Evolutionary conservation across 2,888 invertebrate genomes (phyloP), one percentile per base, ranked within the genome.

Genomic region (Epistrophe grossulariae): DNA sequence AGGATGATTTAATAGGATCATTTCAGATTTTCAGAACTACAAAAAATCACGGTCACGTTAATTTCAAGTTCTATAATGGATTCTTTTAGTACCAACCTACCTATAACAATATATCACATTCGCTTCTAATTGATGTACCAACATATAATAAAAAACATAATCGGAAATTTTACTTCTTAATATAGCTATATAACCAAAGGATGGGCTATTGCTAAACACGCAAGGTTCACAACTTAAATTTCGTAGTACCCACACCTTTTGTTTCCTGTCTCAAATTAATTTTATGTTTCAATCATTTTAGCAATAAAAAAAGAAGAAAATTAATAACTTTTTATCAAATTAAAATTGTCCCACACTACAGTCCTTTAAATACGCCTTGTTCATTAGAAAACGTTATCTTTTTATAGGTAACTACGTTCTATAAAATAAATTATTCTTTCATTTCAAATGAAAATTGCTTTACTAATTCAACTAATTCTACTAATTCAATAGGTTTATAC

Each of bases 341-440:
- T 35, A 38, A 10, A 31, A 17, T 17, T 15, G 31, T n/a, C 15
- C 15, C 24, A n/a, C 45, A 28, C n/a, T 24, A 40, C 17, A 1
- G 3, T 40, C 24, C 40, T 15, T 40, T 3, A 2, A 3, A 15
- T 13, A 57, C 15, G 13, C 17, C 8, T n/a, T 45, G 31, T 64
- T 64, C 28, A 64, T 48, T 31, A 45, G 35, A 64, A 38, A 45
- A 45, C n/a, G n/a, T 17, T 31, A 64, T 31, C 45, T 64, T 43
- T 35, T 57, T 0, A 11, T 11, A 59, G 31, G 9, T 28, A 28
- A 9, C 35, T 35, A 35, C 3, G 4, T n/a, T 31, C 15, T 10
- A 45, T 24, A 17, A n/a, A 40, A 17, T 24, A 64, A 43, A 62
- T 28, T 28, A 43, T 62, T 24, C 28, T 24, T 24, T 9, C 15